These are phyloP conservation scores for Himalopsyche tibetana DNA, from an alignment of 2,888 invertebrate genomes.

Conservation along the genomic window DNA sequence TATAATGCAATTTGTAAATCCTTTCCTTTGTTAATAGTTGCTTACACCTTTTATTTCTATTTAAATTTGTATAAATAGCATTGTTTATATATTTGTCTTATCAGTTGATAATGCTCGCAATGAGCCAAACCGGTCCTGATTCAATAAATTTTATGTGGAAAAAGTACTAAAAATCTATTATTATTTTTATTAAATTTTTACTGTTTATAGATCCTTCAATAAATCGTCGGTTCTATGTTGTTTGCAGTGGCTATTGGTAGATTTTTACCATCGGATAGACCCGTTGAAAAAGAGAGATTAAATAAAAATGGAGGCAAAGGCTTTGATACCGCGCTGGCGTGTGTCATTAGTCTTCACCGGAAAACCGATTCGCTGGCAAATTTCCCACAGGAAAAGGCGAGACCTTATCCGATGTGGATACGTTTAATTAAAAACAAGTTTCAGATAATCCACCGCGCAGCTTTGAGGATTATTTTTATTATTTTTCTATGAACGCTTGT, in stretches of 20 bases:
- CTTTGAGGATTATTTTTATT: background rate
- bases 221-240: background rate
- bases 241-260: background rate
- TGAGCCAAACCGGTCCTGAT: too few species aligned
- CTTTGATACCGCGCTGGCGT: background rate
- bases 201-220: background rate
- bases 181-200: too few species aligned
- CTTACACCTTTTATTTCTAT: too few species aligned
- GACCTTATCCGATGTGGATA: conserved; percentile 8
- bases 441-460: background rate
- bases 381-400: conserved; percentile 15
- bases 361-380: background rate
- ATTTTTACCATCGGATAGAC: background rate
- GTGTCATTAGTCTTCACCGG: conserved; percentile 21
- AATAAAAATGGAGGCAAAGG: background rate
- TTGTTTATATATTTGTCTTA: too few species aligned
- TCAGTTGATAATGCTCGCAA: too few species aligned
- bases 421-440: conserved; percentile 22
- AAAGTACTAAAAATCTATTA: too few species aligned
- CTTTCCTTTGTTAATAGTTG: too few species aligned
- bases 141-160: too few species aligned
- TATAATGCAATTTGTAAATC: too few species aligned
- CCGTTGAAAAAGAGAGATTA: background rate
- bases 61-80: too few species aligned
- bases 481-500: background rate